Conservation (phyloP, 2,888 invertebrate genomes). For the Pristionchus mayeri region DNA sequence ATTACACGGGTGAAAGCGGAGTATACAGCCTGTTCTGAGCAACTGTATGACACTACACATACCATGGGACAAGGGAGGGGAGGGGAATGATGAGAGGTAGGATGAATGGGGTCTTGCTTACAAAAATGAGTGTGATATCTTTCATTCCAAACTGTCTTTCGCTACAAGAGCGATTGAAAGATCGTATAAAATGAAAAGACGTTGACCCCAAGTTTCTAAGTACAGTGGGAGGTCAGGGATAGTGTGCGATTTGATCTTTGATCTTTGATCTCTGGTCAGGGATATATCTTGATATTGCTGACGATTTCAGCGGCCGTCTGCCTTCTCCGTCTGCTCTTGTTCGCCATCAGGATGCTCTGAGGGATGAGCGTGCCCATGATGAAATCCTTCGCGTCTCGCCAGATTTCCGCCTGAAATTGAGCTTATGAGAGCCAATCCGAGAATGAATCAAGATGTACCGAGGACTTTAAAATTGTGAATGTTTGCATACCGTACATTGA, state of each 20-base stretch:
- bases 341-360: slow-evolving; percentile 67
- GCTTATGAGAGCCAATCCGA: no score
- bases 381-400: slow-evolving; percentile 74
- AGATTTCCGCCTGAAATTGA: slow-evolving; percentile 65
- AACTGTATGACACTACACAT: slow-evolving; percentile 39
- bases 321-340: slow-evolving; percentile 58
- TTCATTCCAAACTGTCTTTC: no score
- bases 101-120: not conserved
- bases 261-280: slow-evolving; percentile 52
- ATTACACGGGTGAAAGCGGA: slow-evolving; percentile 4
- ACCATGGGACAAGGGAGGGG: no score
- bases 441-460: no score
- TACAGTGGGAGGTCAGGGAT: no score
- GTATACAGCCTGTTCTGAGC: not conserved
- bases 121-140: no score
- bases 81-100: slow-evolving; percentile 6
- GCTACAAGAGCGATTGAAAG: no score
- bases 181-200: no score
- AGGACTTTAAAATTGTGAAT: no score
- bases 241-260: no score
- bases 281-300: slow-evolving; percentile 60
- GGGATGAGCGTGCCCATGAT: slow-evolving; percentile 69
- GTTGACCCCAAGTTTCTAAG: no score
- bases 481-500: no score
- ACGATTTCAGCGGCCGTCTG: slow-evolving; percentile 63